Percentiles rank a stretch among this genome's conserved stretches.
These are phyloP conservation scores for Bombus affinis DNA, from an alignment of 1,140 invertebrate species.

Conservation along the genomic window DNA sequence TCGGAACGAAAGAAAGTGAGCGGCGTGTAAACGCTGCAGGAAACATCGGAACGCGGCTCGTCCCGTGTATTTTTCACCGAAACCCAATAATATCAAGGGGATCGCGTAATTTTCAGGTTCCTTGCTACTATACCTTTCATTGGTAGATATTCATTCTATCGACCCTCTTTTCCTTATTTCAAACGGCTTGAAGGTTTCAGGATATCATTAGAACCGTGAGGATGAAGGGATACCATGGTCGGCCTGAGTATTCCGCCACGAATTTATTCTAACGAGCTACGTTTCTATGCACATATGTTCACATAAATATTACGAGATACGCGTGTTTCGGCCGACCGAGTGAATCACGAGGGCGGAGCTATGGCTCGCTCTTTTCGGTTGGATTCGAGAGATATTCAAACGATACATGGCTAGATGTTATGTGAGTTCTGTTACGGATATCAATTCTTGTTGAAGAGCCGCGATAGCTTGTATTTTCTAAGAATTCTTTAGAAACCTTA, in stretches of 20 bases:
- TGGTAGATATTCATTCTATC: background rate
- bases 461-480: too few relatives aligned
- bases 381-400: conserved; percentile 24
- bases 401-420: background rate
- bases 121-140: conserved; percentile 6
- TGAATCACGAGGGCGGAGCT: conserved; percentile 23
- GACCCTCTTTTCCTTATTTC: background rate
- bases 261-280: conserved; percentile 55
- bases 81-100: conserved; percentile 11
- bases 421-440: background rate
- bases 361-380: background rate
- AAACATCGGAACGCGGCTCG: background rate
- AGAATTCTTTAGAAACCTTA: background rate
- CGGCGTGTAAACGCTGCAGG: background rate
- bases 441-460: background rate
- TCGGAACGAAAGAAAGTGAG: background rate
- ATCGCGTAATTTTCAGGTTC: conserved; percentile 9
- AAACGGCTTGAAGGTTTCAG: background rate
- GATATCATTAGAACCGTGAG: conserved; percentile 23
- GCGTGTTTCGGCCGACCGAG: background rate
- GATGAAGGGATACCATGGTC: background rate
- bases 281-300: conserved; percentile 60
- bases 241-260: background rate
- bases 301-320: conserved; percentile 52
- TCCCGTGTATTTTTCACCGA: conserved; percentile 18